Percentiles rank a stretch among this genome's conserved stretches.
Conservation (phyloP, 2,888 invertebrate species). For the Cinara cedri region DNA sequence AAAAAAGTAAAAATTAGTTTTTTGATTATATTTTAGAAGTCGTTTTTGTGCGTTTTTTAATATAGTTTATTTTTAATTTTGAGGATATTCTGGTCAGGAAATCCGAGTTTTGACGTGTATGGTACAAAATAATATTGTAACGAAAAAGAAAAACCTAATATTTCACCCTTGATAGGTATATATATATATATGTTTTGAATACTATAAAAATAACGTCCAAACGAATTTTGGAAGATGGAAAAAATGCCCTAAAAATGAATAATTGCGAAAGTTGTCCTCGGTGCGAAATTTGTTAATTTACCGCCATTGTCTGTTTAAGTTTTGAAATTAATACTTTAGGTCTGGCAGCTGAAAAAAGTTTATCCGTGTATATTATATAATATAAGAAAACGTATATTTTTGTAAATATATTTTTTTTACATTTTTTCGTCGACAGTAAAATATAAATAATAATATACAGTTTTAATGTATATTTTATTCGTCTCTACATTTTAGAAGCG, state of each 20-base stretch:
- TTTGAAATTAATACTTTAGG: conserved; percentile 45
- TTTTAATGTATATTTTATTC: not conserved
- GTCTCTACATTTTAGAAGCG: not conserved
- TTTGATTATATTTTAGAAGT: too few relatives aligned
- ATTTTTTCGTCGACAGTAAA: not conserved
- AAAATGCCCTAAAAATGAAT: conserved; percentile 39
- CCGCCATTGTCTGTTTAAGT: conserved; percentile 48
- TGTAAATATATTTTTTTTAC: not conserved
- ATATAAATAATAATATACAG: conserved; percentile 20
- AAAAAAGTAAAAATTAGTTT: too few relatives aligned
- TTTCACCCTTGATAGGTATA: conserved; percentile 28
- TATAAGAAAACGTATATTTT: conserved; percentile 3
- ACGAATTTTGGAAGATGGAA: conserved; percentile 7
- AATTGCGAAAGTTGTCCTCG: conserved; percentile 48
- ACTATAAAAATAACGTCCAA: conserved; percentile 4
- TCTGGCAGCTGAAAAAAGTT: conserved; percentile 37
- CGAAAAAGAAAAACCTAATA: conserved; percentile 19
- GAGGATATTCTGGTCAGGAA: not conserved
- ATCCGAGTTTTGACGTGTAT: conserved; percentile 4
- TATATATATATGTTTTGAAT: conserved; percentile 34
- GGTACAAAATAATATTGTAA: not conserved
- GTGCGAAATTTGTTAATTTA: conserved; percentile 47
- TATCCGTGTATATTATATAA: not conserved
- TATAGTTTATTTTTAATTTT: not conserved
- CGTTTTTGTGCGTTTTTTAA: too few relatives aligned